phyloP scores from a whole-genome alignment of 2,888 invertebrate species.

The Melinaea menophilus region DNA sequence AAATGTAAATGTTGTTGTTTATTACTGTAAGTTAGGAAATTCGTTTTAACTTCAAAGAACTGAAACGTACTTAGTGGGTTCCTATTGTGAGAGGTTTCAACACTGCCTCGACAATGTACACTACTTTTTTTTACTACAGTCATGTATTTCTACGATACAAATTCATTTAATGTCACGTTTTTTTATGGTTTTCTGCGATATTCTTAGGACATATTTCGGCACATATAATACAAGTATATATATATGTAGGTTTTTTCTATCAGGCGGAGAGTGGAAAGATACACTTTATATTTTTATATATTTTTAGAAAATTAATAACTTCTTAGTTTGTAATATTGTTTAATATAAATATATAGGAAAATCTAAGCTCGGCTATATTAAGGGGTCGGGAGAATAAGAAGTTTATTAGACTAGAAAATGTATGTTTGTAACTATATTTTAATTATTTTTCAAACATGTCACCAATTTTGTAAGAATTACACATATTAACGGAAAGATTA shows the following conservation, averaged over 20 bases:
- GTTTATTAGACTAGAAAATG: no score
- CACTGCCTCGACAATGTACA: slow-evolving; percentile 65
- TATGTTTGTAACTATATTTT: no score
- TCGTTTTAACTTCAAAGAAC: slow-evolving; percentile 58
- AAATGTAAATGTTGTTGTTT: slow-evolving; percentile 10
- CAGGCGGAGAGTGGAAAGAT: no score
- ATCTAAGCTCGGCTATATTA: no score
- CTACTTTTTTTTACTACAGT: slow-evolving; percentile 62
- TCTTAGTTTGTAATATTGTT: no score
- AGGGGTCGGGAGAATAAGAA: background rate
- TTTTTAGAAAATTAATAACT: no score
- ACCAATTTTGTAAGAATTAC: no score
- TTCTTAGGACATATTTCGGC: slow-evolving; percentile 15
- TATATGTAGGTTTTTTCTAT: no score
- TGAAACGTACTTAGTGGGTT: slow-evolving; percentile 56
- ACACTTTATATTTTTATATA: no score
- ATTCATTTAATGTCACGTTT: slow-evolving; percentile 55
- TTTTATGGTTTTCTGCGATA: background rate
- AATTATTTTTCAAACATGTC: no score
- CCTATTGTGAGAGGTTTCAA: slow-evolving; percentile 33
- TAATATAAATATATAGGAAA: no score
- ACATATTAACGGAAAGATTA: no score
- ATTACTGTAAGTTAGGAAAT: slow-evolving; percentile 2
- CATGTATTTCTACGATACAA: slow-evolving; percentile 61
- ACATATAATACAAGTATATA: background rate